These are phyloP conservation scores for Adelges cooleyi DNA, from an alignment of 1,140 invertebrate genomes.

Conservation along the genomic window DNA sequence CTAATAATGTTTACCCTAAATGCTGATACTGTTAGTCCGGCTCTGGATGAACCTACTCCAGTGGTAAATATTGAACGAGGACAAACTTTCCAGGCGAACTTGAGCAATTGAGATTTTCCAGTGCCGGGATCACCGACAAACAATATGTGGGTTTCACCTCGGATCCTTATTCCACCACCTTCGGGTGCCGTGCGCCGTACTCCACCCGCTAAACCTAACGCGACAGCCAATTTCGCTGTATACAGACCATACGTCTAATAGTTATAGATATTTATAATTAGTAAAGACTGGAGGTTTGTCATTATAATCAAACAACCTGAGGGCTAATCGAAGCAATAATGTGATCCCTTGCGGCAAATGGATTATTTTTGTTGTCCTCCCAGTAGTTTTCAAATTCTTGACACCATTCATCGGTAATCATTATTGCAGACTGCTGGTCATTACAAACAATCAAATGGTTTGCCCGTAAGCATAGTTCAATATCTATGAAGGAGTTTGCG, in stretches of 20 bases:
- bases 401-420: conserved; percentile 56
- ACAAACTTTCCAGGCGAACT: conserved; percentile 60
- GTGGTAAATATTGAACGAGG: conserved; percentile 73
- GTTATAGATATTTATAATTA: background rate
- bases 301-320: conserved; percentile 44
- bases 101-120: conserved; percentile 80
- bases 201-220: conserved; percentile 58
- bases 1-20: conserved; percentile 40
- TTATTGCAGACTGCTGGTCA: conserved; percentile 46
- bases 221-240: conserved; percentile 71
- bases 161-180: conserved; percentile 43
- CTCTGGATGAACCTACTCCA: conserved; percentile 71
- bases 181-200: conserved; percentile 43
- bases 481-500: conserved; percentile 49
- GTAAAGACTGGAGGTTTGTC: background rate
- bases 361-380: conserved; percentile 48
- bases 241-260: conserved; percentile 73
- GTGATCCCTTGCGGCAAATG: conserved; percentile 59
- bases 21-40: conserved; percentile 80
- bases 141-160: conserved; percentile 75
- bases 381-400: conserved; percentile 65
- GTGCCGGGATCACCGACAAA: conserved; percentile 84
- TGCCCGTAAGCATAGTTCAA: conserved; percentile 58
- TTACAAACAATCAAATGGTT: conserved; percentile 65
- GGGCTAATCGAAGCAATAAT: conserved; percentile 77